Conservation (phyloP, 2,888 invertebrate species). For the Galeopsomyia nigrocyanea region DNA sequence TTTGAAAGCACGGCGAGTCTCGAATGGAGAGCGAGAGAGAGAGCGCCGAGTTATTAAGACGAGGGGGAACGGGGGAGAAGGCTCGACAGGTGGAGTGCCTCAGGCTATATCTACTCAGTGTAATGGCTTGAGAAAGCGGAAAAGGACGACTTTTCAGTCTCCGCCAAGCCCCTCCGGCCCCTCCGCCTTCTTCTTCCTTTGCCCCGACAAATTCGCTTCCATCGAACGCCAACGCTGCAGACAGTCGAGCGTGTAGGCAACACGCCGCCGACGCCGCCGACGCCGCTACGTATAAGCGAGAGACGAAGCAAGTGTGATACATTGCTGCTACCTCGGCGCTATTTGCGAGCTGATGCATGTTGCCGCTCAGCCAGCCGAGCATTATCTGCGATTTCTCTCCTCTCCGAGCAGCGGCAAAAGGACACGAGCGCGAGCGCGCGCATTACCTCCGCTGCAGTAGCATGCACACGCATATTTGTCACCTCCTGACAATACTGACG, state of each 20-base stretch:
- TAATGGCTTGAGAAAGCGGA: conserved; percentile 40
- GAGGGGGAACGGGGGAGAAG: conserved; percentile 8
- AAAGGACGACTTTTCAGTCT: conserved; percentile 32
- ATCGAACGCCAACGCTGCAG: conserved; percentile 6
- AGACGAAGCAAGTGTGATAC: conserved; percentile 32
- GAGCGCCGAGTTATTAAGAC: conserved; percentile 41
- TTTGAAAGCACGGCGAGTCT: conserved; percentile 52
- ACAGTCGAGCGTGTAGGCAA: neutral
- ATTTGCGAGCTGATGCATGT: conserved; percentile 13
- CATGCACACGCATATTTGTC: conserved; percentile 22
- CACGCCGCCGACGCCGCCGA: too few relatives aligned
- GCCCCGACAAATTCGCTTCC: conserved; percentile 31
- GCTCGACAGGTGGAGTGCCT: conserved; percentile 43
- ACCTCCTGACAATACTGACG: conserved; percentile 2
- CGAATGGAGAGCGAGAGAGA: conserved; percentile 15
- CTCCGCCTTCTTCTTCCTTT: too few relatives aligned
- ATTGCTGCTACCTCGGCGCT: conserved; percentile 27
- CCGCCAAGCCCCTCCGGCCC: too few relatives aligned
- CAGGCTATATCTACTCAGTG: conserved; percentile 23
- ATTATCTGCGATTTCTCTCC: conserved; percentile 25
- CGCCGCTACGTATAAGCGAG: neutral
- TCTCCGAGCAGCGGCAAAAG: conserved; percentile 8
- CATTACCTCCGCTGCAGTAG: conserved; percentile 15
- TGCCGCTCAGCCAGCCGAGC: conserved; percentile 9
- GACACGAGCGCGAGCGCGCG: conserved; percentile 1